phyloP scores from a whole-genome alignment of 2,113 vertebrate genomes.

The Platysteira castanea region DNA sequence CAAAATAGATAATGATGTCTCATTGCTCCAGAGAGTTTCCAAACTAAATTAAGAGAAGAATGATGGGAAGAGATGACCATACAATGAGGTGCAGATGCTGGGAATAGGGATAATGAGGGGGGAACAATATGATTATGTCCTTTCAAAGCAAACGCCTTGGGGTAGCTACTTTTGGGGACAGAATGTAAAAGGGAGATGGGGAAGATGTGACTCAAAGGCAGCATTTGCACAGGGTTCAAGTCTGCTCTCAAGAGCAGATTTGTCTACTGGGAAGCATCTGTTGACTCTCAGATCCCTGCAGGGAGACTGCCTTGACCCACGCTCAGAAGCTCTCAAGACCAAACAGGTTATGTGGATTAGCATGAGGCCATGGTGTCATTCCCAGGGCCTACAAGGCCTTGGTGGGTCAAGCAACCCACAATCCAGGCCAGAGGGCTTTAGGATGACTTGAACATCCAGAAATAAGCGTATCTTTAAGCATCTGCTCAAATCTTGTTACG shows the following conservation, averaged over 20 bases:
- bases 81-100: slow-evolving; percentile 41
- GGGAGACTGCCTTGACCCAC: background rate
- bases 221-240: background rate
- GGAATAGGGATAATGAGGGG: slow-evolving; percentile 21
- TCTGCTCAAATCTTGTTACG: background rate
- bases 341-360: background rate
- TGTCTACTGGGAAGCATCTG: background rate
- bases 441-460: background rate
- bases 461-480: background rate
- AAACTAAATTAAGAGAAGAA: slow-evolving; percentile 58
- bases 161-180: slow-evolving; percentile 15
- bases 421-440: background rate
- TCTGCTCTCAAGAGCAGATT: background rate
- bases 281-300: background rate
- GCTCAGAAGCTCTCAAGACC: background rate
- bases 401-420: background rate
- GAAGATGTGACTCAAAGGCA: background rate
- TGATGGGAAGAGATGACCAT: slow-evolving; percentile 37
- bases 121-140: slow-evolving; percentile 34
- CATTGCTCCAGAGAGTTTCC: slow-evolving; percentile 51
- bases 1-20: slow-evolving; percentile 54
- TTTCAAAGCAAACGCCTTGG: slow-evolving; percentile 16
- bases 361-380: background rate
- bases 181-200: background rate
- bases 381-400: background rate